Base-by-base conservation (phyloP, 1,140 invertebrate genomes). In the Pogonomyrmex californicus region DNA sequence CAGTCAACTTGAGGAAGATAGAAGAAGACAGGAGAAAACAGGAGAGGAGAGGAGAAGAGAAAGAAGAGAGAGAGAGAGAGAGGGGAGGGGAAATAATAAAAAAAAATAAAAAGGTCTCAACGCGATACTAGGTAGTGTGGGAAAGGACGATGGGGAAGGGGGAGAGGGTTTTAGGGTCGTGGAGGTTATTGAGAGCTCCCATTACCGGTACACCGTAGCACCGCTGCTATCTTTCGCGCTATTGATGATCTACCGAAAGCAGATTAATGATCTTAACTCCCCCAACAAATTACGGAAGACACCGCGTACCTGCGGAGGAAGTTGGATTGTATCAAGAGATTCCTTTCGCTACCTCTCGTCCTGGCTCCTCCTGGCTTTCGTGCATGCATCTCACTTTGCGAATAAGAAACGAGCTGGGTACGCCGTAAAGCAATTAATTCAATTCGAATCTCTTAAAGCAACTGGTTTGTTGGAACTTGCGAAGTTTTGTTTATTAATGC, bases 101-200 rank as follows among this genome's bases (percentile, higher is more conserved):
- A 85, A 85, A 78, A 79, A 41, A 10, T 49, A 47, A 62, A 62
- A 36, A 77, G 70, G 70, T 54, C 73, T 36, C 54, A 41, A 2
- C 58, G 14, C 56, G 77, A 73, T 66, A 73, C 85, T 87, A 86
- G 78, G 85, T 62, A 90, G 90, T 93, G 93, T 93, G 93, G 92
- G 92, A 93, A 94, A 93, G 91, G 79, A 92, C 87, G 88, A 87
- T 68, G 87, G 60, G 68, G 75, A 73, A 89, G 88, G 49, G 75
- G 44, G 17, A 66, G 88, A 70, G 87, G 86, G 60, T 88, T 87
- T 93, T 91, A 91, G 88, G 88, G 86, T 91, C 89, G 86, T 85
- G 81, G 56, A 91, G 92, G 93, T 95, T 95, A 95, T 95, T 94
- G 94, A 95, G 94, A 93, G 94, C 94, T 95, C 89, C 94, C 94